phyloP scores from a whole-genome alignment of 37 sponge, comb jelly and placozoan genomes.

The Petrosia ficiformis region DNA sequence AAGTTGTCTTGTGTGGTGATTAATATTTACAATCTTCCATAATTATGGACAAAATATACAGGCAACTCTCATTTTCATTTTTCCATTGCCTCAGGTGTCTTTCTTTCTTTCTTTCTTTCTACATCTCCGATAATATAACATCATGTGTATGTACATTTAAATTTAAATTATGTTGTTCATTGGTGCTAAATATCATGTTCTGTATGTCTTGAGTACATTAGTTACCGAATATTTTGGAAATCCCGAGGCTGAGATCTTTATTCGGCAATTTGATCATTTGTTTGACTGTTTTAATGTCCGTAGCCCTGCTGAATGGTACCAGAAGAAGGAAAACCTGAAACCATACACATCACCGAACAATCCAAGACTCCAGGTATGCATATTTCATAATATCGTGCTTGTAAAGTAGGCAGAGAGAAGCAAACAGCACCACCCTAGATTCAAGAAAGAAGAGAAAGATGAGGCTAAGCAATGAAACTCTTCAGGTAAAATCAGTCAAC shows the following conservation, averaged over 20 bases:
- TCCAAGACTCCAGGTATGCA: constrained; percentile 34
- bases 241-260: constrained; percentile 20
- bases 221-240: constrained; percentile 36
- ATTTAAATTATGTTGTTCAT: too few species aligned
- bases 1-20: not conserved
- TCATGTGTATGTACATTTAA: too few species aligned
- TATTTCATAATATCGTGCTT: not conserved
- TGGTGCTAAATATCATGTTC: not conserved
- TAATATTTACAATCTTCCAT: too few species aligned
- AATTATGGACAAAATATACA: too few species aligned
- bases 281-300: constrained; percentile 59
- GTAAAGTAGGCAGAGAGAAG: constrained; percentile 15
- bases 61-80: too few species aligned
- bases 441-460: constrained; percentile 9
- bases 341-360: constrained; percentile 35
- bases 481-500: constrained; percentile 1
- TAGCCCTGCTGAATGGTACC: not conserved
- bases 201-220: constrained; percentile 35
- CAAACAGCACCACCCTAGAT: not conserved
- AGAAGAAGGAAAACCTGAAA: constrained; percentile 31
- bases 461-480: constrained; percentile 16
- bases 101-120: too few species aligned
- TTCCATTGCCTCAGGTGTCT: too few species aligned
- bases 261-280: constrained; percentile 14
- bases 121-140: too few species aligned